Evolutionary conservation across 2,888 invertebrate species (phyloP).

Genomic region (Drosophila antonietae): DNA sequence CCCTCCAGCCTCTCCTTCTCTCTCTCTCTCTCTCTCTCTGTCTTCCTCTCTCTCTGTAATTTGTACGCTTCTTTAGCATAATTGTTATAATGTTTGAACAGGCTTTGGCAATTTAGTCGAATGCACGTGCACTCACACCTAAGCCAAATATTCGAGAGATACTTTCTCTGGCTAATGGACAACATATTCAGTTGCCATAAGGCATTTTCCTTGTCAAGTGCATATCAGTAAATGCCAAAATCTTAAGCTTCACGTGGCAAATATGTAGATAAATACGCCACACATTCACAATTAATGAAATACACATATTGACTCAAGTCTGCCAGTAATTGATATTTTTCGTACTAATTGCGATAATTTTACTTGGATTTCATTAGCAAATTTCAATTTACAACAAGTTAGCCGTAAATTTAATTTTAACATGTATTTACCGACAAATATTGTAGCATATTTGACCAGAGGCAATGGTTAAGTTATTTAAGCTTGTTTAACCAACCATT

Average conservation of each 20-base stretch:
- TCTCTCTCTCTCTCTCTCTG: neutral
- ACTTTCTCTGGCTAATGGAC: slow-evolving; percentile 36
- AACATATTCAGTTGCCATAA: slow-evolving; percentile 24
- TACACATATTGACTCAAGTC: neutral
- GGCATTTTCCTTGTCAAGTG: slow-evolving; percentile 35
- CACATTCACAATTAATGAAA: neutral
- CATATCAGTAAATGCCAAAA: slow-evolving; percentile 56
- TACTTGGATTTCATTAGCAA: neutral
- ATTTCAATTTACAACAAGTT: neutral
- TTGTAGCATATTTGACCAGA: neutral
- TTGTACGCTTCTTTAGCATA: slow-evolving; percentile 60
- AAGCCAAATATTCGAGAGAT: slow-evolving; percentile 4
- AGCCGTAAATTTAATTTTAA: neutral
- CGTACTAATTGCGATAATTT: neutral
- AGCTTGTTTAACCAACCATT: neutral
- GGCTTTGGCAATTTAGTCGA: slow-evolving; percentile 52
- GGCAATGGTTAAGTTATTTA: neutral
- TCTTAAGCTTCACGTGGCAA: slow-evolving; percentile 6
- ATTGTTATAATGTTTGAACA: slow-evolving; percentile 71
- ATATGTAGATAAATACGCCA: neutral
- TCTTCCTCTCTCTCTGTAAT: neutral
- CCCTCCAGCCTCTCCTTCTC: too few relatives aligned
- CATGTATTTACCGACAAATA: neutral
- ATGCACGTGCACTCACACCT: slow-evolving; percentile 31
- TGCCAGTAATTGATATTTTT: slow-evolving; percentile 3